A percentile compares a stretch with the other conserved stretches of the same genome.
phyloP scores from a whole-genome alignment of 1,140 invertebrate genomes.

The Drosophila ercepeae region DNA sequence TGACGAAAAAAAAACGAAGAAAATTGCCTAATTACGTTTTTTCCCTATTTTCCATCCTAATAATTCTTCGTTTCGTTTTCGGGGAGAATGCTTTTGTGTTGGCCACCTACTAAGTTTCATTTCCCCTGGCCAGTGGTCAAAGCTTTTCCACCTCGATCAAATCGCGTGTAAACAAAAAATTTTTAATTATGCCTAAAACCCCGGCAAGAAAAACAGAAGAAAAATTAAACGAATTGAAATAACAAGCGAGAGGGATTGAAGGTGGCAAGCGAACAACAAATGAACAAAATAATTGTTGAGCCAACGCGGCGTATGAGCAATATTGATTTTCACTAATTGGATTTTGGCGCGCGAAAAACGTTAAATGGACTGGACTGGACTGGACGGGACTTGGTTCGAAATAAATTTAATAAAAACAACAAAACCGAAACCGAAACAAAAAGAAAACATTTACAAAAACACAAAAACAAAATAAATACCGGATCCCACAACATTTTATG shows the following conservation, averaged over 20 bases:
- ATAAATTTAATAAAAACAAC: conserved; percentile 16
- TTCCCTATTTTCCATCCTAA: background rate
- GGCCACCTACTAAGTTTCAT: conserved; percentile 2
- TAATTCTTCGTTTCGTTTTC: background rate
- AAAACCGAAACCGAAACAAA: conserved; percentile 19
- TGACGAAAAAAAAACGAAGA: background rate
- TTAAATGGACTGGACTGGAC: conserved; percentile 8
- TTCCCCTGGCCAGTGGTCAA: background rate
- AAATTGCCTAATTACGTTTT: conserved; percentile 32
- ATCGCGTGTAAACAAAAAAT: conserved; percentile 49
- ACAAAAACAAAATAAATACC: conserved; percentile 36
- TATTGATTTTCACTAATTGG: conserved; percentile 80
- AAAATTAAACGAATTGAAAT: conserved; percentile 2
- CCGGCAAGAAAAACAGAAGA: conserved; percentile 1
- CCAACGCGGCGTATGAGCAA: conserved; percentile 72
- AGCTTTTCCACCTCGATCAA: conserved; percentile 1
- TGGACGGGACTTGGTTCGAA: conserved; percentile 10
- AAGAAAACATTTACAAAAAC: background rate
- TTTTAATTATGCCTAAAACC: conserved; percentile 54
- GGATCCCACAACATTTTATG: conserved; percentile 36
- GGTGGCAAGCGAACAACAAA: conserved; percentile 36
- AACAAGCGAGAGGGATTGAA: background rate
- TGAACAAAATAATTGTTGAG: conserved; percentile 64
- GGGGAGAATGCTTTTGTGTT: background rate
- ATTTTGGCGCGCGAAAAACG: conserved; percentile 65